phyloP scores from a whole-genome alignment of 1,140 invertebrate species.

The Nephotettix cincticeps region DNA sequence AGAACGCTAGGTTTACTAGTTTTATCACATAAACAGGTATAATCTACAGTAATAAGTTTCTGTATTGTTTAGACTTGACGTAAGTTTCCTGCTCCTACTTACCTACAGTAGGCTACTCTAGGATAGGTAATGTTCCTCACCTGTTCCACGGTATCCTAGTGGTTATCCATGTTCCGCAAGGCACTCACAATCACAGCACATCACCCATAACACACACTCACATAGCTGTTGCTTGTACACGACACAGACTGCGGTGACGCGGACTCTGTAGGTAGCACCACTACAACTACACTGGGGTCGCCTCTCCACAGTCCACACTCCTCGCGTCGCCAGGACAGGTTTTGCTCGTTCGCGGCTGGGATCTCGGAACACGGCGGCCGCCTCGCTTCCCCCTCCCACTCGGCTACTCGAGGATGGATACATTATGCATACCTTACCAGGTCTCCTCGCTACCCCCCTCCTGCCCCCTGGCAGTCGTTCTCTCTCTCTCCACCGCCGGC shows the following conservation, averaged over 20 bases:
- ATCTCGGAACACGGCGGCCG: not conserved
- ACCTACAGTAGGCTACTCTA: too few relatives aligned
- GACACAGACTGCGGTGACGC: too few relatives aligned
- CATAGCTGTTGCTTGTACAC: not conserved
- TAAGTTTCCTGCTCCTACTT: too few relatives aligned
- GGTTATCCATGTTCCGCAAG: not conserved
- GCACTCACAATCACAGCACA: not conserved
- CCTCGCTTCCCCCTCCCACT: conserved; percentile 16
- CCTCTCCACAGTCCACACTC: too few relatives aligned
- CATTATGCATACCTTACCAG: conserved; percentile 20
- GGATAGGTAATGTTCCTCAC: too few relatives aligned
- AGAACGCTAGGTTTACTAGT: too few relatives aligned
- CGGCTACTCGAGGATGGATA: not conserved
- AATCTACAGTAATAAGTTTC: too few relatives aligned
- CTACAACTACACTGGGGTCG: too few relatives aligned
- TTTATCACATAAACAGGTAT: too few relatives aligned
- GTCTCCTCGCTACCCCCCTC: conserved; percentile 1
- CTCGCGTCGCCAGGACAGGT: conserved; percentile 13
- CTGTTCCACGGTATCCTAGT: conserved; percentile 12
- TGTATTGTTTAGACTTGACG: too few relatives aligned
- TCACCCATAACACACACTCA: not conserved
- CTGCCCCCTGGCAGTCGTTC: too few relatives aligned
- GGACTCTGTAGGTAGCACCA: not conserved
- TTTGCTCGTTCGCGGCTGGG: not conserved
- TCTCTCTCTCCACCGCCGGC: too few relatives aligned